Evolutionary conservation across 2,113 vertebrate genomes (phyloP), one percentile per base, ranked within the genome.

Genomic region (Danionella cerebrum): DNA sequence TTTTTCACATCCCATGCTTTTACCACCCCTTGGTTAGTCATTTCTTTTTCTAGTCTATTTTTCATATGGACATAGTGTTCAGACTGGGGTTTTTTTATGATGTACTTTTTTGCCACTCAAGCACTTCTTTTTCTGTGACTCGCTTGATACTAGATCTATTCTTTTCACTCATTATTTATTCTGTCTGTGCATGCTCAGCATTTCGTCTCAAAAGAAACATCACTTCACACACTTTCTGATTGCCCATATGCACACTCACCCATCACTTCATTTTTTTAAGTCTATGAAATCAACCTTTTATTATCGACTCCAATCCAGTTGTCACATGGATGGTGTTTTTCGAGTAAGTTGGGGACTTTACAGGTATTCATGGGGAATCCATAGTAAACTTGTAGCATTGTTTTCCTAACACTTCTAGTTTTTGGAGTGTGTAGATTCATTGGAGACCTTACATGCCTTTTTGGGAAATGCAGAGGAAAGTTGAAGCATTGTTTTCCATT

Each of bases 281-380:
- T 22, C 42, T n/a, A 22, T 3, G 29, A 22, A 47, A 29, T 63
- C 59, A 63, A 36, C 33, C 33, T 36, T n/a, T 4, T 36, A 35
- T 27, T 63, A 63, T 63, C 36, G 59, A 63, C 42, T 36, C 13
- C 59, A 18, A 63, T n/a, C n/a, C n/a, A n/a, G n/a, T n/a, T n/a
- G n/a, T n/a, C n/a, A n/a, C n/a, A n/a, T n/a, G n/a, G n/a, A n/a
- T n/a, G n/a, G n/a, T n/a, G n/a, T n/a, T n/a, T n/a, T n/a, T n/a
- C n/a, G n/a, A n/a, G n/a, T n/a, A n/a, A n/a, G n/a, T n/a, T n/a
- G n/a, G n/a, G n/a, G n/a, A n/a, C n/a, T n/a, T n/a, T n/a, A n/a
- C n/a, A n/a, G n/a, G n/a, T n/a, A n/a, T n/a, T n/a, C n/a, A n/a
- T n/a, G n/a, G n/a, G n/a, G n/a, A n/a, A n/a, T n/a, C n/a, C n/a